Evolutionary conservation across 2,797 vertebrate species (phyloP).

Genomic region (Dendrocincla fuliginosa): DNA sequence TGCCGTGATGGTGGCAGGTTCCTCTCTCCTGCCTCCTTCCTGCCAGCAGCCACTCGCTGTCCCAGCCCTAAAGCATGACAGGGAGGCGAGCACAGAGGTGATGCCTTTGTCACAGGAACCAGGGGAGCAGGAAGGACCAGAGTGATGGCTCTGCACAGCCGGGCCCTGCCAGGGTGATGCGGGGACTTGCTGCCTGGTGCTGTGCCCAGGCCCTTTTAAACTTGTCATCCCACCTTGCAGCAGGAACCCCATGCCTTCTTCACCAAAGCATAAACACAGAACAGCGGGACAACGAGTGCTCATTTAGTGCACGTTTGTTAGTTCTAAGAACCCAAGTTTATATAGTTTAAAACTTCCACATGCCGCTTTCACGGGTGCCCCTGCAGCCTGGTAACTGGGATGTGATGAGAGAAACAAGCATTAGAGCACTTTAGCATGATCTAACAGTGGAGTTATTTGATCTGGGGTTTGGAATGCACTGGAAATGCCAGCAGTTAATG

Average conservation of each 20-base stretch:
- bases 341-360: background rate
- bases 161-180: accelerated
- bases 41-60: no score
- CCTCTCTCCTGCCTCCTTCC: background rate
- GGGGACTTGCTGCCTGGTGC: background rate
- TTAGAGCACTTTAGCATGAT: background rate
- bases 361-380: accelerated
- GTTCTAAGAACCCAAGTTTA: slow-evolving; percentile 4
- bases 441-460: slow-evolving; percentile 18
- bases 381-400: background rate
- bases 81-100: accelerated
- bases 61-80: accelerated
- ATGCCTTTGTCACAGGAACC: background rate
- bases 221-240: background rate
- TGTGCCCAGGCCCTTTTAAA: background rate
- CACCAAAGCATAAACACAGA: background rate
- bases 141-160: background rate
- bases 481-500: background rate
- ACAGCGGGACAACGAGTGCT: background rate
- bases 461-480: background rate
- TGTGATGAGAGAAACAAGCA: background rate
- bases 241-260: background rate
- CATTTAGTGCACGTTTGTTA: background rate
- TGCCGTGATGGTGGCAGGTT: accelerated
- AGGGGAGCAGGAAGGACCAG: background rate